phyloP scores from a whole-genome alignment of 2,797 vertebrate species.

The Moxostoma hubbsi region DNA sequence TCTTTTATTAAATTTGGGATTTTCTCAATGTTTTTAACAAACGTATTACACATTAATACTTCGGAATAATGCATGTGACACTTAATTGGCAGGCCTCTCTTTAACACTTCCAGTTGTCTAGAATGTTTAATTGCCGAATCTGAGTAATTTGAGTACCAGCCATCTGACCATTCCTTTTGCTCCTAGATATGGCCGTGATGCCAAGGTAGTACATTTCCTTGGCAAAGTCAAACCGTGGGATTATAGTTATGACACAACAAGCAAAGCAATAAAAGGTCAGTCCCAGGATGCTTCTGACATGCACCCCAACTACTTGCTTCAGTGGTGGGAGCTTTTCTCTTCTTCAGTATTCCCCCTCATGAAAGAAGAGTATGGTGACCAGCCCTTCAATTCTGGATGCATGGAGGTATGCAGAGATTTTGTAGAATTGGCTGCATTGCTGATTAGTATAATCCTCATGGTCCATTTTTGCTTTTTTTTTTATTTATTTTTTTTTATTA shows the following conservation, averaged over 20 bases:
- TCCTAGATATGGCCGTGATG: slow-evolving; percentile 86
- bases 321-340: slow-evolving; percentile 90
- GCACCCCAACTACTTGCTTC: slow-evolving; percentile 86
- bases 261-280: slow-evolving; percentile 81
- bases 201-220: slow-evolving; percentile 96
- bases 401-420: slow-evolving; percentile 64
- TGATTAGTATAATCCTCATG: not conserved
- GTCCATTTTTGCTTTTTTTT: no score
- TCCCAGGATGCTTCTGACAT: slow-evolving; percentile 73
- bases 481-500: no score
- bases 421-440: not conserved
- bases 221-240: slow-evolving; percentile 92
- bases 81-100: not conserved
- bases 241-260: slow-evolving; percentile 84
- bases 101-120: not conserved
- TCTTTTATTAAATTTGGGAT: not conserved
- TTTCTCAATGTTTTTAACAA: no score
- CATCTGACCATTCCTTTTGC: not conserved
- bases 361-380: slow-evolving; percentile 76
- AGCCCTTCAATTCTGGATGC: slow-evolving; percentile 72
- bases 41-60: no score
- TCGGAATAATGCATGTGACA: not conserved
- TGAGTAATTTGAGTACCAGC: not conserved
- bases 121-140: not conserved
- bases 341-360: slow-evolving; percentile 80